Evolutionary conservation across 2,113 vertebrate species (phyloP), one percentile per base, ranked within the genome.

Genomic region (Pongo pygmaeus): DNA sequence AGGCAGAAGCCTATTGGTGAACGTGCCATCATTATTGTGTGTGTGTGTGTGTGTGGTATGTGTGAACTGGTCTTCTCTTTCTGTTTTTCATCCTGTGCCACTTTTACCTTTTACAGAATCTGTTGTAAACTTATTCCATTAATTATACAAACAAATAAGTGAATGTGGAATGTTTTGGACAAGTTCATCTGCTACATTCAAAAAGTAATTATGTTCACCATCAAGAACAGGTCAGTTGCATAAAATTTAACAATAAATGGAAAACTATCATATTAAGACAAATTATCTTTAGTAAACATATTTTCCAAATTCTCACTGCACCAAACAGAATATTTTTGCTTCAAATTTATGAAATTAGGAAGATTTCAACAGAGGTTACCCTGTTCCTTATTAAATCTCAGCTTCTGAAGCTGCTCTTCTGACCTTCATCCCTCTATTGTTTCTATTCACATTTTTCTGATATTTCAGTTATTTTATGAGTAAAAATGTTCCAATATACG

Each of bases 391-490:
- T 38, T 86, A 69, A 80, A 89, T 95, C 70, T 95, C 46, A 32
- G 27, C 43, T 50, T n/a, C 88, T 70, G 72, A 38, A 91, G 35
- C 11, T 59, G 18, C 4, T 85, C n/a, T 93, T 91, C 25, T 30
- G n/a, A 74, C 30, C 30, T 84, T 70, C 8, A 79, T 52, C 52
- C 16, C 8, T 72, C 89, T 89, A 40, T 74, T 90, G 35, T 74
- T 83, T 55, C 81, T 61, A 20, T 46, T 81, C 20, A 89, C 12
- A 48, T 67, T 94, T 88, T 88, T 80, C 89, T 75, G 75, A 79
- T 93, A 80, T 50, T 97, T 72, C 79, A 96, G 61, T 81, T 90
- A 72, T 87, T 90, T 89, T 88, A 43, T 79, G 57, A 92, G 43
- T 80, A 43, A 93, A 96, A 61, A 32, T 64, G 64, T 95, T 94